Evolutionary conservation across 2,113 vertebrate genomes (phyloP), one percentile per base, ranked within the genome.

Genomic region (Buteo buteo): DNA sequence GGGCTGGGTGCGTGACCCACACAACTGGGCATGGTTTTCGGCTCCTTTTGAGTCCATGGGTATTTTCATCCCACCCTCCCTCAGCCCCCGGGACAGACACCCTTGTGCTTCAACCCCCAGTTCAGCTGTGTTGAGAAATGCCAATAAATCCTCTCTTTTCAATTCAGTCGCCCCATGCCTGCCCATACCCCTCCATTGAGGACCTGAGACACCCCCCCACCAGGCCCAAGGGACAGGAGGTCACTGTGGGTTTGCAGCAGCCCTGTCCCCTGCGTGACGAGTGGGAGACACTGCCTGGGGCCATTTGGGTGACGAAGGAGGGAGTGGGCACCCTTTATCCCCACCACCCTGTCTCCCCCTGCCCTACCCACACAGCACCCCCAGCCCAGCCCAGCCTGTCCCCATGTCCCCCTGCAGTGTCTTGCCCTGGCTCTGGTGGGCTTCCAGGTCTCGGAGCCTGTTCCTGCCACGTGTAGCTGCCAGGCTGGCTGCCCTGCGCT

Each of bases 21-120:
- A 7, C 62, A 15, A n/a, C 73, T 4, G 47, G 24, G 9, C 3
- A 8, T 0, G 1, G 1, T 2, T n/a, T 49, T 42, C 0, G 18
- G 5, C 62, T 70, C 59, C 13, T 57, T 76, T 7, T n/a, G 38
- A 64, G 38, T 15, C 62, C 5, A 1, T 2, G 16, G 10, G 7
- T 4, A 1, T 71, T 81, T 47, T 42, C 11, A 12, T 6, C 44
- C 40, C 8, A 10, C 25, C 1, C n/a, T 4, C 24, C 28, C 19
- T 16, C 62, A 28, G 44, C 13, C 49, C 50, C 25, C 0, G 2
- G 42, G 40, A 26, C 0, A 3, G 58, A 17, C n/a, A 58, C n/a
- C 28, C 20, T 11, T 17, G 31, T 26, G 38, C 65, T 61, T 59
- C 28, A 29, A 9, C 18, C 10, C 58, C 14, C 38, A 0, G 24